These are phyloP conservation scores for Mormoops blainvillei DNA, from an alignment of 2,113 vertebrate species.

Conservation along the genomic window DNA sequence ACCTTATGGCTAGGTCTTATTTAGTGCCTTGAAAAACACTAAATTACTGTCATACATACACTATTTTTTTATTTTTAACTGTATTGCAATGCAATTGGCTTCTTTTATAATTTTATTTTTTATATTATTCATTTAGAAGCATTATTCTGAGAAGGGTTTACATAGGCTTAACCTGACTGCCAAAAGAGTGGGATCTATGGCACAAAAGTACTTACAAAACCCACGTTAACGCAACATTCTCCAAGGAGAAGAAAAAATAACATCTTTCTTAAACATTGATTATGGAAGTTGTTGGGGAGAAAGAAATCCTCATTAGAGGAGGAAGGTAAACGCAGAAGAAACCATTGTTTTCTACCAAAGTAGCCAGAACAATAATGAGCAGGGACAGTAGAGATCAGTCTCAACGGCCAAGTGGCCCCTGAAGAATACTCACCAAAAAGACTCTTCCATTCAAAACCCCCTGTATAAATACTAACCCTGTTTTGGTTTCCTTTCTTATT, in stretches of 20 bases:
- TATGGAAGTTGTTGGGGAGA: background rate
- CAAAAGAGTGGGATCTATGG: background rate
- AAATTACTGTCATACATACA: background rate
- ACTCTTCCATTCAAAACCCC: background rate
- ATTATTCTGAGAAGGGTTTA: background rate
- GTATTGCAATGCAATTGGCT: background rate
- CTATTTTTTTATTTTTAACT: background rate
- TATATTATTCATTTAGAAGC: slow-evolving; percentile 10
- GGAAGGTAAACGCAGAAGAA: background rate
- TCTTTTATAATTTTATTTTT: background rate
- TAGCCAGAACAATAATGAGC: background rate
- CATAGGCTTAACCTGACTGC: background rate
- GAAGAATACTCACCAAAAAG: background rate
- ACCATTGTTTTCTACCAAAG: background rate
- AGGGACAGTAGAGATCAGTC: background rate
- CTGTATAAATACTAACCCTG: background rate
- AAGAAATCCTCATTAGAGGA: background rate
- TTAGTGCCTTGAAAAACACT: background rate
- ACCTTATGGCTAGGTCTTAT: background rate
- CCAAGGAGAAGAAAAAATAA: background rate
- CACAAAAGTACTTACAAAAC: background rate
- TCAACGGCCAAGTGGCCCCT: background rate
- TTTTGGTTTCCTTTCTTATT: background rate
- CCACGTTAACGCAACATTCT: background rate
- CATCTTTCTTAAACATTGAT: background rate